A percentile compares a stretch with the other conserved stretches of the same genome.
These are phyloP conservation scores for Rhingia rostrata DNA, from an alignment of 2,888 invertebrate species.

Conservation along the genomic window DNA sequence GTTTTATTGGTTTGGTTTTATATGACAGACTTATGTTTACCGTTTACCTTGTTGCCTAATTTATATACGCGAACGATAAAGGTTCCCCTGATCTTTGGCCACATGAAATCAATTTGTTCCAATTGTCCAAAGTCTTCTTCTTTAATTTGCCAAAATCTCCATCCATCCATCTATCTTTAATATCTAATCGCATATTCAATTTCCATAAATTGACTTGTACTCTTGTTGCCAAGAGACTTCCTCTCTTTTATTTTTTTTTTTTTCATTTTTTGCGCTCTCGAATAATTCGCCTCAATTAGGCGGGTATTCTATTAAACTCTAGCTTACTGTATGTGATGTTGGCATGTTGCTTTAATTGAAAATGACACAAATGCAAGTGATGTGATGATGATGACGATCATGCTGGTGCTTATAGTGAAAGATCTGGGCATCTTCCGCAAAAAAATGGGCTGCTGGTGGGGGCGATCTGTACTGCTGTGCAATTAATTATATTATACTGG, in stretches of 20 bases:
- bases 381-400: slow-evolving; percentile 15
- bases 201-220: slow-evolving; percentile 15
- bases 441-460: slow-evolving; percentile 7
- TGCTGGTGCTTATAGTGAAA: too few relatives aligned
- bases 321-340: slow-evolving; percentile 15
- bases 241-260: slow-evolving; percentile 21
- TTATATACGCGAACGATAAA: too few relatives aligned
- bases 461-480: not conserved
- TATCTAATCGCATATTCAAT: slow-evolving; percentile 11
- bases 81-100: too few relatives aligned
- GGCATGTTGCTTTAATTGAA: slow-evolving; percentile 42
- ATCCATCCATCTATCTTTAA: not conserved
- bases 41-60: too few relatives aligned
- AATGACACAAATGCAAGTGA: slow-evolving; percentile 33
- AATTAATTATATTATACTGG: slow-evolving; percentile 20
- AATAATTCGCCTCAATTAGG: slow-evolving; percentile 66
- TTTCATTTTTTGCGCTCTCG: slow-evolving; percentile 36
- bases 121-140: not conserved
- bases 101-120: not conserved
- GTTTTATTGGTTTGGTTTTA: too few relatives aligned
- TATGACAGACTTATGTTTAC: too few relatives aligned
- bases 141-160: slow-evolving; percentile 6
- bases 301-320: slow-evolving; percentile 32
- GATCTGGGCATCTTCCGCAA: slow-evolving; percentile 34
- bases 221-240: slow-evolving; percentile 5